phyloP scores from a whole-genome alignment of 1,140 invertebrate genomes.

The Zaprionus kolodkinae region DNA sequence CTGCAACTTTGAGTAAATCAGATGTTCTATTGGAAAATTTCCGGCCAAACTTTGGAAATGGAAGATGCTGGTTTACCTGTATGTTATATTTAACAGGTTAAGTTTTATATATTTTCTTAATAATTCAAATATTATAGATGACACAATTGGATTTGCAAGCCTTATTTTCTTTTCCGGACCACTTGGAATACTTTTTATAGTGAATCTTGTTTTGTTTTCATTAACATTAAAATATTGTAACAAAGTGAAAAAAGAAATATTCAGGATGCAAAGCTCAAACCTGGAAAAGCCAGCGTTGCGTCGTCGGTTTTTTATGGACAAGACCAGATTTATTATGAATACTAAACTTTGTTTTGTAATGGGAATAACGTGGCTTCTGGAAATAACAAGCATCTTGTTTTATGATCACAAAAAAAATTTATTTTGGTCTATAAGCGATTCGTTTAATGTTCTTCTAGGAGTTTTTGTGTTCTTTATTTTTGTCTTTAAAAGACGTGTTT shows the following conservation, averaged over 20 bases:
- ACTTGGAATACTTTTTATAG: constrained; percentile 86
- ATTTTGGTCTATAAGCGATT: constrained; percentile 86
- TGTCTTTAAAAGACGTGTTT: constrained; percentile 87
- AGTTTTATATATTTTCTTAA: not conserved
- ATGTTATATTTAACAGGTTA: constrained; percentile 26
- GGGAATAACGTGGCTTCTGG: constrained; percentile 90
- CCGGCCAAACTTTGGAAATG: constrained; percentile 85
- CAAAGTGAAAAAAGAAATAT: constrained; percentile 89
- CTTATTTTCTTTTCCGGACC: constrained; percentile 88
- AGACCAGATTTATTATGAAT: constrained; percentile 88
- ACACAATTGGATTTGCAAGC: constrained; percentile 81
- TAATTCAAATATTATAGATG: constrained; percentile 50
- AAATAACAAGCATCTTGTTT: constrained; percentile 86
- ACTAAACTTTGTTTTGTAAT: constrained; percentile 90
- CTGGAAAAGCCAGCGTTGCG: constrained; percentile 84
- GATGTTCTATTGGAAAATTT: constrained; percentile 80
- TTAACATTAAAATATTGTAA: constrained; percentile 88
- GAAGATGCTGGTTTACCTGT: constrained; percentile 86
- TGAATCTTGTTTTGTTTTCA: constrained; percentile 88
- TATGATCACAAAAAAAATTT: constrained; percentile 84
- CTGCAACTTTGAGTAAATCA: constrained; percentile 85
- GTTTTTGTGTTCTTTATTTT: constrained; percentile 88
- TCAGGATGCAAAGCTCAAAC: constrained; percentile 86
- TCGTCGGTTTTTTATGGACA: constrained; percentile 87
- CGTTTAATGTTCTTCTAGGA: constrained; percentile 87